These are phyloP conservation scores for Sarcoramphus papa DNA, from an alignment of 2,797 vertebrate genomes.

Conservation along the genomic window DNA sequence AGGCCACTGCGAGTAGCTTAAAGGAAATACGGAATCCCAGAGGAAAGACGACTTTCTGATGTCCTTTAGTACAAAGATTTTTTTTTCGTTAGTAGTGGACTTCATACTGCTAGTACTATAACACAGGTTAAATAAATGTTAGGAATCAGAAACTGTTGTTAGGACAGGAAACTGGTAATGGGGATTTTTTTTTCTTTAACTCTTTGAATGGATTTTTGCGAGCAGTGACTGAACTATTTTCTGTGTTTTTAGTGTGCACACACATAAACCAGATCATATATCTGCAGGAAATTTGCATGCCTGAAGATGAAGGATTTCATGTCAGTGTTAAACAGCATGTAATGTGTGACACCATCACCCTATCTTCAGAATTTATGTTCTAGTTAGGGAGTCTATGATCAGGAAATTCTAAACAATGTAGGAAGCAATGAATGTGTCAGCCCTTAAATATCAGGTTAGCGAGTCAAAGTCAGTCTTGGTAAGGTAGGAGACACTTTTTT, in stretches of 20 bases:
- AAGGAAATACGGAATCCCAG: not conserved
- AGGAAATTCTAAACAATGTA: not conserved
- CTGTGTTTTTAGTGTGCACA: not conserved
- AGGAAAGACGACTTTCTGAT: not conserved
- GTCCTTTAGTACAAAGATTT: not conserved
- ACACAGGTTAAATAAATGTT: not conserved
- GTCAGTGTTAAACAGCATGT: not conserved
- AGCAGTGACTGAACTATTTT: not conserved
- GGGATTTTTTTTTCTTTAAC: not conserved
- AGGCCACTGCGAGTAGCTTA: not conserved
- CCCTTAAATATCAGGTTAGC: not conserved
- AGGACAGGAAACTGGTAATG: not conserved
- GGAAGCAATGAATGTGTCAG: constrained; percentile 1
- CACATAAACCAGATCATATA: not conserved
- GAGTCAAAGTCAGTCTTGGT: constrained; percentile 12
- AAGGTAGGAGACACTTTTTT: not conserved
- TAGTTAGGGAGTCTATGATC: not conserved
- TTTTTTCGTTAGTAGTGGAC: not conserved
- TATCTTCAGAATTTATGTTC: not conserved
- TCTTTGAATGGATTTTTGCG: not conserved
- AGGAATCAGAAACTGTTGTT: not conserved
- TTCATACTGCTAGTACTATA: not conserved
- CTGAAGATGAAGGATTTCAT: not conserved
- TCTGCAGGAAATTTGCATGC: not conserved
- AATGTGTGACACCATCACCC: not conserved